Evolutionary conservation across 1,140 invertebrate species (phyloP), one percentile per base, ranked within the genome.

Genomic region (Chelonus insularis): DNA sequence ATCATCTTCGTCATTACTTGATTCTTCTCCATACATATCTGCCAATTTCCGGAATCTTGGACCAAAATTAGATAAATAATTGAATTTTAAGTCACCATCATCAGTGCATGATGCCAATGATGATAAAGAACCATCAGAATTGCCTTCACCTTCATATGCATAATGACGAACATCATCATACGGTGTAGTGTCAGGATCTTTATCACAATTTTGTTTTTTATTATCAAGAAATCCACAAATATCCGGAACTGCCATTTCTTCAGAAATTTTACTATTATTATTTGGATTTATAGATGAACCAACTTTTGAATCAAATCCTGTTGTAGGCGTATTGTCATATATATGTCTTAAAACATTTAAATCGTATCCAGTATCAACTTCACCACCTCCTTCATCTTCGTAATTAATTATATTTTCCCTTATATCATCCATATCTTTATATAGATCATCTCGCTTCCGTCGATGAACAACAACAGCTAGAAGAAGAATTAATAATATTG

Each of bases 341-440:
- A 88, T 86, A 52, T 84, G 81, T 57, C 92, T 82, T 1, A 98
- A 83, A n/a, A 96, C 92, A 65, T 91, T 93, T 14, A 98, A 85
- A 76, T 98, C 96, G 75, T 95, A 98, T 4, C 91, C 93, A 1
- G 94, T 92, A 72, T 98, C 96, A 11, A 93, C 92, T 79, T 98
- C 95, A 67, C 95, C 95, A 71, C 94, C 95, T 34, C 96, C 96
- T 82, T 98, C 96, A 70, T 98, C 96, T 76, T 97, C 94, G 72
- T 98, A 98, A 70, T 94, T 94, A 62, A 98, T 97, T 63, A 98
- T 97, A 71, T 95, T 98, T 80, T 98, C 96, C 63, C 95, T 83
- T 32, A 97, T 96, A 75, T 98, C 96, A 74, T 98, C 95, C 67
- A 94, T 88, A 72, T 97, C 95, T 73, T 96, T 96, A 29, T 94